These are phyloP conservation scores for Euplexia lucipara DNA, from an alignment of 2,888 invertebrate genomes.

Conservation along the genomic window DNA sequence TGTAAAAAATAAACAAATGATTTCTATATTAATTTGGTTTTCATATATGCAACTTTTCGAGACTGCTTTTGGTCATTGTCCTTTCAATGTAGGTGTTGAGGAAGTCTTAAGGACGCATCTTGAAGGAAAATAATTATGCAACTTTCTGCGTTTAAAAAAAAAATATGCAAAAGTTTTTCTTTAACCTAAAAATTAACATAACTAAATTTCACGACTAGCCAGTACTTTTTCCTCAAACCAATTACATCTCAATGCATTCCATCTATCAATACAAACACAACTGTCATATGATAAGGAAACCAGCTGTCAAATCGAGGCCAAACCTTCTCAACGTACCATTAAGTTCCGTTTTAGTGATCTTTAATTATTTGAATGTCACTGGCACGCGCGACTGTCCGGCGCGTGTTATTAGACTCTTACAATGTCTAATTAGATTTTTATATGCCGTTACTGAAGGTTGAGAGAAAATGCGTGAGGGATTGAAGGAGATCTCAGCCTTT, in stretches of 20 bases:
- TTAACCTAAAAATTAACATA: too few species aligned
- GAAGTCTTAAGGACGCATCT: too few species aligned
- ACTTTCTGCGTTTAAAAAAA: too few species aligned
- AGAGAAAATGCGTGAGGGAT: constrained; percentile 21
- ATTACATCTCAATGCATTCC: constrained; percentile 3
- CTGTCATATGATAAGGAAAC: constrained; percentile 36
- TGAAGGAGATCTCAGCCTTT: too few species aligned
- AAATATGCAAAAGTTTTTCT: not conserved
- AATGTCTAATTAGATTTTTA: constrained; percentile 52
- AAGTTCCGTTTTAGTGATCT: constrained; percentile 49
- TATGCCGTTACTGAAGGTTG: constrained; percentile 37
- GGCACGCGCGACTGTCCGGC: constrained; percentile 54
- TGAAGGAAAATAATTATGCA: too few species aligned
- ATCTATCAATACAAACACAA: constrained; percentile 15
- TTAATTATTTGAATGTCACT: constrained; percentile 67
- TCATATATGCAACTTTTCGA: too few species aligned
- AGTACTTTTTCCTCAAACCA: constrained; percentile 13
- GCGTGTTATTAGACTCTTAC: constrained; percentile 51
- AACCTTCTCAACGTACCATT: constrained; percentile 37
- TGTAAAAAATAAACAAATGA: too few species aligned
- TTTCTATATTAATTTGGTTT: too few species aligned
- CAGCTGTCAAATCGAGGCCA: constrained; percentile 47
- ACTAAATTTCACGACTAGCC: too few species aligned
- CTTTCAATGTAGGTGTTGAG: too few species aligned
- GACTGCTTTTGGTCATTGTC: too few species aligned